These are phyloP conservation scores for Aphrophora alni DNA, from an alignment of 2,888 invertebrate genomes.

Conservation along the genomic window DNA sequence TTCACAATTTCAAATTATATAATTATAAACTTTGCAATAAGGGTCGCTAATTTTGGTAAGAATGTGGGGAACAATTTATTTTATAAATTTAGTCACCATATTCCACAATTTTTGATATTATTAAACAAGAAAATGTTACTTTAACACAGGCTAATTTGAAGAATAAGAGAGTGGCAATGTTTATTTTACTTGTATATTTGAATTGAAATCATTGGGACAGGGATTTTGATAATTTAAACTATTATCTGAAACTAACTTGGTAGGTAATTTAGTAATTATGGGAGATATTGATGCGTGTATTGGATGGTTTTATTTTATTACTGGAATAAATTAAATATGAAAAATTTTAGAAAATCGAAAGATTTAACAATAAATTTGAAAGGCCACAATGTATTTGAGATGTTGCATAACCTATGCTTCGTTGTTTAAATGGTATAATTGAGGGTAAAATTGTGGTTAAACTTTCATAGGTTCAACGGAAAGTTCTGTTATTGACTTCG, in stretches of 20 bases:
- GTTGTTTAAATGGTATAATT: neutral
- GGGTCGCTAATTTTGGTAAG: neutral
- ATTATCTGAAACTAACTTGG: neutral
- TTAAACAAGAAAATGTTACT: no score
- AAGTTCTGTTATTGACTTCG: no score
- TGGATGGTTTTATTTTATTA: neutral
- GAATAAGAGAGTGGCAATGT: neutral
- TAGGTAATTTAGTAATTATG: no score
- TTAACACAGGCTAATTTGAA: no score
- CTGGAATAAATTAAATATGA: no score
- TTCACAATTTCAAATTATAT: neutral
- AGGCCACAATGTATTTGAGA: neutral
- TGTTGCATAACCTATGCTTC: neutral
- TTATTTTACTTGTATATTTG: neutral
- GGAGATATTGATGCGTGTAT: conserved; percentile 2
- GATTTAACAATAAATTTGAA: no score
- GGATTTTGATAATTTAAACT: neutral
- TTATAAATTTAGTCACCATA: neutral
- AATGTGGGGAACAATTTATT: neutral
- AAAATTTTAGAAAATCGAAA: no score
- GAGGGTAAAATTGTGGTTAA: neutral
- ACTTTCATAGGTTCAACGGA: neutral
- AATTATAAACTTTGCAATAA: neutral
- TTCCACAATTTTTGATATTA: neutral
- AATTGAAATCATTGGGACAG: neutral